Base-by-base conservation (phyloP, 2,113 vertebrate genomes). In the Nestor notabilis region DNA sequence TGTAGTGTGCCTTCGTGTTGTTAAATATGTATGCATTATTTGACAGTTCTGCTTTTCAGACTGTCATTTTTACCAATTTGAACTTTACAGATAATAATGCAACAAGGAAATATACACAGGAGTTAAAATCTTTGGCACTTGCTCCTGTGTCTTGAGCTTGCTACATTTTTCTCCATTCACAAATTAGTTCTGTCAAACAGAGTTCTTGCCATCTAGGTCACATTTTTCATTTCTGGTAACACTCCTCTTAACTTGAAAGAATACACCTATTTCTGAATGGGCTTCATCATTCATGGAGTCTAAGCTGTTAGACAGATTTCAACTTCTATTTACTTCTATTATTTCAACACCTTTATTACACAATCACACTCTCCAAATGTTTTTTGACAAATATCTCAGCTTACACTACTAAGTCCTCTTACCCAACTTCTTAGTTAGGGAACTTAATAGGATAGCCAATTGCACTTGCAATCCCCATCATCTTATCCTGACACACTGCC, bases 271-370 rank as follows among this genome's bases (percentile, higher is more conserved):
- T 89, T 56, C 76, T 74, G 72, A 37, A 63, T 18, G 80, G 82
- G 10, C 33, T 46, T 60, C 66, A 35, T 29, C 20, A 49, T 49
- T 74, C 64, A 74, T 8, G 21, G 16, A 39, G 28, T 17, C 63
- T 77, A 68, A 84, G 85, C 56, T 88, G 47, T 23, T 46, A 66
- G 75, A 63, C 65, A 84, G 74, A 65, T 94, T 64, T 66, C 68
- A 70, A 23, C 41, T 58, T 53, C 77, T 74, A 1, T 14, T 81
- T 74, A 55, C 31, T 65, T 77, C 35, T 17, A 31, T 82, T 84
- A 75, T 93, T 96, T 93, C 90, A 93, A 58, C 60, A 94, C 11
- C 23, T 75, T 91, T 74, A 63, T 70, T 74, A 75, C 50, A 70
- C 6, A 65, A 63, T 44, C 60, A 89, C 64, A 66, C 39, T 33